A percentile compares a stretch with the other conserved stretches of the same genome.
Conservation (phyloP, 2,888 invertebrate genomes). For the Synergus japonicus region DNA sequence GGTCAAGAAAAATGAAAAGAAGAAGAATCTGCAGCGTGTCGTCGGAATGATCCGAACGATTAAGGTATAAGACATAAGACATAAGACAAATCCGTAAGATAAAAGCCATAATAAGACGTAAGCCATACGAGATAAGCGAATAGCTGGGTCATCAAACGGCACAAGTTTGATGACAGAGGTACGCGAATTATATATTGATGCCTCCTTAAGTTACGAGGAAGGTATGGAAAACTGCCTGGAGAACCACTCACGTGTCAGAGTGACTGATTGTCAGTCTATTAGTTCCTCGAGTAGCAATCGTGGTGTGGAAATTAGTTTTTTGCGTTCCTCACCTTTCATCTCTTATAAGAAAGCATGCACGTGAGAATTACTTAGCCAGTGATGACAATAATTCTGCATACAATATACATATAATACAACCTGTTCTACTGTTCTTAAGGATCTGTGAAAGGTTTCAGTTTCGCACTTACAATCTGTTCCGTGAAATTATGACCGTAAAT, state of each 20-base stretch:
- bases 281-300: slow-evolving; percentile 8
- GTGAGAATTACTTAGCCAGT: neutral
- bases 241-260: neutral
- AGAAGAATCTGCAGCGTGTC: neutral
- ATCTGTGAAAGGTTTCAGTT: slow-evolving; percentile 25
- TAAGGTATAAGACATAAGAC: neutral
- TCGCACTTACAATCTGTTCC: slow-evolving; percentile 35
- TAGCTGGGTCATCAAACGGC: neutral
- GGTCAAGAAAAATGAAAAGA: slow-evolving; percentile 6
- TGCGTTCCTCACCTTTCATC: slow-evolving; percentile 1
- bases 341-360: neutral
- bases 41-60: neutral
- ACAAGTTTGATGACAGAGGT: neutral
- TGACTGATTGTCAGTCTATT: neutral
- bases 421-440: slow-evolving; percentile 6
- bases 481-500: slow-evolving; percentile 33
- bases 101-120: neutral
- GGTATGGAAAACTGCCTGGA: neutral
- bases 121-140: neutral
- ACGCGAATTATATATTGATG: neutral
- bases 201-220: neutral
- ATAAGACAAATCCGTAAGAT: neutral
- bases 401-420: slow-evolving; percentile 13
- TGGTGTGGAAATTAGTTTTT: neutral
- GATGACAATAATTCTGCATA: slow-evolving; percentile 6